These are phyloP conservation scores for Rachycentron canadum DNA, from an alignment of 2,797 vertebrate species.

Conservation along the genomic window DNA sequence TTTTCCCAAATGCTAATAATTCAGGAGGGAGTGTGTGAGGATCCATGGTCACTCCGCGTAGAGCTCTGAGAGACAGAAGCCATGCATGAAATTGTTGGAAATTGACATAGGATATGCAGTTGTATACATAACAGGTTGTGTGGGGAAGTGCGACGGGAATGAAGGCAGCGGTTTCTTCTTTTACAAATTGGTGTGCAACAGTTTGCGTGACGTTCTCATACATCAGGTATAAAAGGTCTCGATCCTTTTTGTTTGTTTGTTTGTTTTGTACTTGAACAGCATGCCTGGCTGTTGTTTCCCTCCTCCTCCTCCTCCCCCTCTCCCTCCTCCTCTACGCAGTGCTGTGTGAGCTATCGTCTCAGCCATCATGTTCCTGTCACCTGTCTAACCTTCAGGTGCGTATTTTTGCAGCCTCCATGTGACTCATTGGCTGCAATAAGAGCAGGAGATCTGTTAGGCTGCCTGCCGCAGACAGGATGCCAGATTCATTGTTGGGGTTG, in stretches of 20 bases:
- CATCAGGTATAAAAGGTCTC: slow-evolving; percentile 40
- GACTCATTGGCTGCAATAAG: slow-evolving; percentile 35
- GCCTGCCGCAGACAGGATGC: slow-evolving; percentile 80
- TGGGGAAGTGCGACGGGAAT: slow-evolving; percentile 8
- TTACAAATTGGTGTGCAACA: slow-evolving; percentile 6
- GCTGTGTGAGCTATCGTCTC: slow-evolving; percentile 15
- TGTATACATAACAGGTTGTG: slow-evolving; percentile 36
- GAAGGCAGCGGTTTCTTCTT: background rate
- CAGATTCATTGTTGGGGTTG: slow-evolving; percentile 76
- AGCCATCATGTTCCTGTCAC: slow-evolving; percentile 22
- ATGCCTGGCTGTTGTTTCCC: background rate
- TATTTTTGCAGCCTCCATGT: slow-evolving; percentile 10
- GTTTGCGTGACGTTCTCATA: slow-evolving; percentile 42
- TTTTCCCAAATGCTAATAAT: slow-evolving; percentile 72
- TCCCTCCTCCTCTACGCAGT: background rate
- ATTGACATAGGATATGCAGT: slow-evolving; percentile 56
- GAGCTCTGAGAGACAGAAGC: slow-evolving; percentile 24
- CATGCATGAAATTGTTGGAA: slow-evolving; percentile 56
- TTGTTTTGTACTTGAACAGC: background rate
- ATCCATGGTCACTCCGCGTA: slow-evolving; percentile 34
- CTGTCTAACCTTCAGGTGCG: slow-evolving; percentile 59
- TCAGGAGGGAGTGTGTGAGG: slow-evolving; percentile 58
- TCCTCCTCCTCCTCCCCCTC: background rate
- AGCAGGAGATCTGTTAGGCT: slow-evolving; percentile 28
- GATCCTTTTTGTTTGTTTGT: background rate